Base-by-base conservation (phyloP, 2,113 vertebrate species). In the Ammospiza nelsoni region DNA sequence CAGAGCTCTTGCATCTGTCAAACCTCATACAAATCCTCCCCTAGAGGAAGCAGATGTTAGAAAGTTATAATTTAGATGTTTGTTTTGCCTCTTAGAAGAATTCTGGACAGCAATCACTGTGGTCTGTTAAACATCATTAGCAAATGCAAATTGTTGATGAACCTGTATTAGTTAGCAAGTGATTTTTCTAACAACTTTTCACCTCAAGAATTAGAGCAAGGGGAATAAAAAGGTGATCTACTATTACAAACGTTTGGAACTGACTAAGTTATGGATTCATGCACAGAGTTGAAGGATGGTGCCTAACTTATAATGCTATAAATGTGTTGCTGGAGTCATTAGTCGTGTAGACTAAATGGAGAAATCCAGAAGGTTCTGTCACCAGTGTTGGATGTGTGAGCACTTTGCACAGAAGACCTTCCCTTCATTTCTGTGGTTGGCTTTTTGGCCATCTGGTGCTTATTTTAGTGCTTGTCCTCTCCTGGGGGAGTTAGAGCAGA, bases 31-130 rank as follows among this genome's bases (percentile, higher is more conserved):
- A 97, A 96, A 97, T 96, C 92, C 84, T 85, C 65, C 97, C 94
- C 94, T 92, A 43, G 97, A 97, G 97, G 86, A 97, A 98, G 95
- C 97, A 98, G 97, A 98, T 98, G 97, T 97, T 98, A 88, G 89
- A 95, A 97, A 97, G 89, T 97, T 96, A 93, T 96, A 96, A 98
- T 97, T 97, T 97, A 97, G 94, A 96, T 97, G 92, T 98, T 97
- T 97, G 91, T 91, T 97, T 97, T 97, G 86, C 94, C 81, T 97
- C 85, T 92, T 96, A 88, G 81, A 96, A 94, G 91, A 92, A 94
- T 96, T 95, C 92, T 97, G 97, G 97, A 96, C 97, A 96, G 76
- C 93, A 95, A 82, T 96, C 59, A 76, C 78, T 44, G 77, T 96
- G 84, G 76, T 94, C 84, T 96, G 88, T 86, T 97, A 97, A 96